A percentile compares a stretch with the other conserved stretches of the same genome.
Conservation (phyloP, 1,140 invertebrate genomes). For the Eumaeus atala region DNA sequence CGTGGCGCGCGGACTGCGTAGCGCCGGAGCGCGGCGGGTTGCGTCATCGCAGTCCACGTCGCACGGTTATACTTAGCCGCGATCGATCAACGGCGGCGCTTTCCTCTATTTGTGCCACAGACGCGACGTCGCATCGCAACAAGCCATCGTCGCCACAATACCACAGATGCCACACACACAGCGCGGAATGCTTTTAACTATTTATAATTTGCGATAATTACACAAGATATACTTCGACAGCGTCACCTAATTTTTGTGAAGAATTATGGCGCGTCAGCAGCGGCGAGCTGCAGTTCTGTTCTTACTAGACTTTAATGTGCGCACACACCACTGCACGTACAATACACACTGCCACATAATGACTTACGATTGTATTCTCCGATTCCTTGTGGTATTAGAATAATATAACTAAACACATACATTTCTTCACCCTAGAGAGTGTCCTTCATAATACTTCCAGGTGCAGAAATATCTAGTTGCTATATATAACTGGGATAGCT, state of each 20-base stretch:
- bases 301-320: too few relatives aligned
- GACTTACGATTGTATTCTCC: too few relatives aligned
- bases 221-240: not conserved
- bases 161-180: not conserved
- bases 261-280: not conserved
- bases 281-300: too few relatives aligned
- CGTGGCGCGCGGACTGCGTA: conserved; percentile 15
- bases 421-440: too few relatives aligned
- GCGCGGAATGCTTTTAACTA: not conserved
- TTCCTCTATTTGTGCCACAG: conserved; percentile 32
- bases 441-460: too few relatives aligned
- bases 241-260: conserved; percentile 7
- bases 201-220: conserved; percentile 7
- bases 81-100: conserved; percentile 40
- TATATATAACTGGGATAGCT: too few relatives aligned
- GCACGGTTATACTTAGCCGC: conserved; percentile 44
- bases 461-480: too few relatives aligned
- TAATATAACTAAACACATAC: too few relatives aligned
- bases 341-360: too few relatives aligned
- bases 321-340: too few relatives aligned
- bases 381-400: too few relatives aligned
- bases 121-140: conserved; percentile 10
- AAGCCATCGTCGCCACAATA: not conserved
- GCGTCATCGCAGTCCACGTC: conserved; percentile 34
- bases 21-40: conserved; percentile 22